These are phyloP conservation scores for Solenodon paradoxus DNA, from an alignment of 2,113 vertebrate genomes.

Conservation along the genomic window DNA sequence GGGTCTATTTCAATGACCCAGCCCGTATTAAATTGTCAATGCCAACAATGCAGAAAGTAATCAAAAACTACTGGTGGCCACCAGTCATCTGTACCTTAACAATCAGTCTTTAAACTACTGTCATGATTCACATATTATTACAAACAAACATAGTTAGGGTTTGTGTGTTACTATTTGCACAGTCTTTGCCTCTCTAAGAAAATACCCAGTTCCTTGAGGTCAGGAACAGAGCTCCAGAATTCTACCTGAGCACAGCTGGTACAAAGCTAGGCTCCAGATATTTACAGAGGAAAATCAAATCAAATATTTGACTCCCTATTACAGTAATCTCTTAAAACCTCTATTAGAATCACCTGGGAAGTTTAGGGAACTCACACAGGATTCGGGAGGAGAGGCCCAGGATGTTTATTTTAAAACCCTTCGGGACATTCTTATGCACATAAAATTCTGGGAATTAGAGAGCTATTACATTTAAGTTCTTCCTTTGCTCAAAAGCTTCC, in stretches of 20 bases:
- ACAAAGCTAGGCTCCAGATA: not conserved
- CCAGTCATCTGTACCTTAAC: not conserved
- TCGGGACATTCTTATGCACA: not conserved
- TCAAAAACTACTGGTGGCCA: not conserved
- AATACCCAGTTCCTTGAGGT: not conserved
- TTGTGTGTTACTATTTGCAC: not conserved
- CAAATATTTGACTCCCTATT: not conserved
- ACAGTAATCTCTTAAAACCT: not conserved
- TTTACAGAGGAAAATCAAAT: conserved; percentile 11
- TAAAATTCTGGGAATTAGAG: not conserved
- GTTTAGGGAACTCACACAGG: not conserved
- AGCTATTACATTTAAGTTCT: not conserved
- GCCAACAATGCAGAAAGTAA: not conserved
- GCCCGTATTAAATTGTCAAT: not conserved
- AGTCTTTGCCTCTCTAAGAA: not conserved
- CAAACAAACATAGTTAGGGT: not conserved
- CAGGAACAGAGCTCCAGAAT: not conserved
- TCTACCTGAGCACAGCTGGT: not conserved
- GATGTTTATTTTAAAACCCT: not conserved
- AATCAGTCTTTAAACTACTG: not conserved
- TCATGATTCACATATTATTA: not conserved
- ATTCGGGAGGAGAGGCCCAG: not conserved
- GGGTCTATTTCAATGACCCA: not conserved
- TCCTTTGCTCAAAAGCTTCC: not conserved
- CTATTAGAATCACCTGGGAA: not conserved